Evolutionary conservation across 2,888 invertebrate genomes (phyloP).

Genomic region (Cactoblastis cactorum): DNA sequence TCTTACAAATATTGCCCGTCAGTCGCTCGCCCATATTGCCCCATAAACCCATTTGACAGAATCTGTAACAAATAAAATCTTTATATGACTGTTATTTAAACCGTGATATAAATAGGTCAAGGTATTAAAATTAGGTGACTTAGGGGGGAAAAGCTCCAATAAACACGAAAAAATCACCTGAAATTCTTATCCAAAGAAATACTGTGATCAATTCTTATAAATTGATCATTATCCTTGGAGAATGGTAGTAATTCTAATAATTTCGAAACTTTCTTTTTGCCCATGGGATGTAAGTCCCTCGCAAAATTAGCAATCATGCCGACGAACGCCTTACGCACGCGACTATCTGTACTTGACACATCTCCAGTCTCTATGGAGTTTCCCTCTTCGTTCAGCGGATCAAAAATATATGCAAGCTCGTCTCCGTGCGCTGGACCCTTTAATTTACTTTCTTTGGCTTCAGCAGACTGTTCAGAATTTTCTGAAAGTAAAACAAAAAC

Average conservation of each 20-base stretch:
- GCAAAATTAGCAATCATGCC: constrained; percentile 84
- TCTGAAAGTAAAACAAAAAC: constrained; percentile 24
- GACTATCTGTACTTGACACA: constrained; percentile 76
- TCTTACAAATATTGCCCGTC: constrained; percentile 75
- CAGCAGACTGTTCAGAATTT: constrained; percentile 21
- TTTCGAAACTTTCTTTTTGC: constrained; percentile 29
- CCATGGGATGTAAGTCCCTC: constrained; percentile 43
- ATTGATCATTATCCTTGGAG: constrained; percentile 50
- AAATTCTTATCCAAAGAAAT: constrained; percentile 57
- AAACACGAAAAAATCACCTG: constrained; percentile 37
- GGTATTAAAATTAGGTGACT: no score
- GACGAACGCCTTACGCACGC: constrained; percentile 83
- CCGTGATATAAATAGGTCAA: no score
- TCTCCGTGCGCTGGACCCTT: constrained; percentile 83
- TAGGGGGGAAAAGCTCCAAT: no score
- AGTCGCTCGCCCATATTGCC: constrained; percentile 80
- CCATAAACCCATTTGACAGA: constrained; percentile 85
- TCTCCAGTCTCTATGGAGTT: constrained; percentile 58
- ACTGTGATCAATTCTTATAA: constrained; percentile 48
- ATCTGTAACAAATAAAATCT: no score
- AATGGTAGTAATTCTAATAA: constrained; percentile 39
- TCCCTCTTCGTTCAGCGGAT: constrained; percentile 81
- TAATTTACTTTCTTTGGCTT: constrained; percentile 17
- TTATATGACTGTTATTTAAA: no score
- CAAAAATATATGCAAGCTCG: constrained; percentile 85